phyloP scores from a whole-genome alignment of 2,797 vertebrate genomes.

The Micromesistius poutassou region DNA sequence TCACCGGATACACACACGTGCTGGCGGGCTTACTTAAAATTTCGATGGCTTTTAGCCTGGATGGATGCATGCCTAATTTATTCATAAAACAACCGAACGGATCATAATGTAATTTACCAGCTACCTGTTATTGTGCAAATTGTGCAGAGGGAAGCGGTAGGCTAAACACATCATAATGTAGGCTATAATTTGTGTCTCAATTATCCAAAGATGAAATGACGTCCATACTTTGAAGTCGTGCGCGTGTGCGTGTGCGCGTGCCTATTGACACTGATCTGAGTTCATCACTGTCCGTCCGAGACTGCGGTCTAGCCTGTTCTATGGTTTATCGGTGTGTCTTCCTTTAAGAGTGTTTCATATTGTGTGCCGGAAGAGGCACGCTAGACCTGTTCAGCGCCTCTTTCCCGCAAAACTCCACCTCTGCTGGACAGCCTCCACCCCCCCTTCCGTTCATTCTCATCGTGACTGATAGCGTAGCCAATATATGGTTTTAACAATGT shows the following conservation, averaged over 20 bases:
- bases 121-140: too few relatives aligned
- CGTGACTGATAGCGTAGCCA: background rate
- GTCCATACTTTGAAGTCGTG: too few relatives aligned
- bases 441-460: background rate
- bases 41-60: background rate
- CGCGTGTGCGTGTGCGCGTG: too few relatives aligned
- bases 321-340: constrained; percentile 13
- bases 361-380: constrained; percentile 64
- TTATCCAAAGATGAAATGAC: background rate
- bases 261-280: too few relatives aligned
- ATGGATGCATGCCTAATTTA: background rate
- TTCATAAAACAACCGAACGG: background rate
- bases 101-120: too few relatives aligned
- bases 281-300: too few relatives aligned
- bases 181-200: background rate
- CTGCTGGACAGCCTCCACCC: constrained; percentile 55
- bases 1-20: constrained; percentile 33
- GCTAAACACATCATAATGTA: background rate
- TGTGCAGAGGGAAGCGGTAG: too few relatives aligned
- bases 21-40: constrained; percentile 6
- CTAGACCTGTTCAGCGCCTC: constrained; percentile 62
- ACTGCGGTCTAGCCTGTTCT: background rate
- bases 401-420: constrained; percentile 72
- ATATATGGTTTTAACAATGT: too few relatives aligned
- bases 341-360: constrained; percentile 39